phyloP scores from a whole-genome alignment of 2,113 vertebrate genomes.

The Thamnophis sirtalis region DNA sequence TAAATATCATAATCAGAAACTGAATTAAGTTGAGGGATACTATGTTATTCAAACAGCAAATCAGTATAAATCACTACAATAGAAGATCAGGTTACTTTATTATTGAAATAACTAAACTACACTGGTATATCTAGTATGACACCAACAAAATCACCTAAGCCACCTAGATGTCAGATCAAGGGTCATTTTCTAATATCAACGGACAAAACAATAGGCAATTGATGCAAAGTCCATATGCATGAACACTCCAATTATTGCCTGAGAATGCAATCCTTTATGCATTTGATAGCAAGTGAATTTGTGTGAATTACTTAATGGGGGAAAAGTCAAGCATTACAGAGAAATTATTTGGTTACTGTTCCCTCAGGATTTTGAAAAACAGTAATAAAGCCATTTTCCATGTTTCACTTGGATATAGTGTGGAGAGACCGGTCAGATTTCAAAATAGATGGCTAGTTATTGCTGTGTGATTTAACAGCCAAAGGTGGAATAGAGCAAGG shows the following conservation, averaged over 20 bases:
- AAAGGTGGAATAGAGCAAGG: not conserved
- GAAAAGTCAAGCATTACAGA: not conserved
- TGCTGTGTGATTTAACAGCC: not conserved
- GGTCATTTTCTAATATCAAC: not conserved
- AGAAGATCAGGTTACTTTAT: not conserved
- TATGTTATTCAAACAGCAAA: not conserved
- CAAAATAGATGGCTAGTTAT: not conserved
- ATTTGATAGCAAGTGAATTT: not conserved
- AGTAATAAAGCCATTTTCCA: not conserved
- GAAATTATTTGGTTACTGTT: not conserved
- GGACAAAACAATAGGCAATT: not conserved
- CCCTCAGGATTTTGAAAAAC: not conserved
- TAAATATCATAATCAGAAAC: not conserved
- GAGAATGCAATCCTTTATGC: not conserved
- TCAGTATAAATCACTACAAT: not conserved
- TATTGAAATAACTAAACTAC: not conserved
- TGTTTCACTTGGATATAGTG: not conserved
- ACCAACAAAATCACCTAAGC: not conserved
- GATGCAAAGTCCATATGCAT: not conserved
- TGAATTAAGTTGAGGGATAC: not conserved
- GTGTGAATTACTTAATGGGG: not conserved
- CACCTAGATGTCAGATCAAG: not conserved
- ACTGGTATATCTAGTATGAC: not conserved
- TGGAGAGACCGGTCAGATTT: not conserved
- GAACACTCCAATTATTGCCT: not conserved